phyloP scores from a whole-genome alignment of 2,888 invertebrate species.

The Linnaemya vulpina region DNA sequence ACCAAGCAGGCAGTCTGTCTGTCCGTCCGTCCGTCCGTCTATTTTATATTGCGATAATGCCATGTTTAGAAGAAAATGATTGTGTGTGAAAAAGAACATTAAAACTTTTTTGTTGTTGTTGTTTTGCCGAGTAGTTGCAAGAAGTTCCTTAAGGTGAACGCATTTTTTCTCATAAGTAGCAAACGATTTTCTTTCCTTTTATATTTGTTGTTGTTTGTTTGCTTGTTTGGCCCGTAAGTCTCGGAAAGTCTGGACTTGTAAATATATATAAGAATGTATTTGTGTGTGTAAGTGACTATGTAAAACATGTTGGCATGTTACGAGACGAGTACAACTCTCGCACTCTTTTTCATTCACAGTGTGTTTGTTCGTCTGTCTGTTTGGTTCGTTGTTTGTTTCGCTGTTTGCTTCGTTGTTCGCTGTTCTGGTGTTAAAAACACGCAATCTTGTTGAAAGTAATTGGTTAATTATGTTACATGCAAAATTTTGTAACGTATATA shows the following conservation, averaged over 20 bases:
- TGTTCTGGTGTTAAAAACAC: slow-evolving; percentile 66
- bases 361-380: background rate
- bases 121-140: slow-evolving; percentile 36
- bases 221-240: slow-evolving; percentile 10
- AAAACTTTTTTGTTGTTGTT: slow-evolving; percentile 30
- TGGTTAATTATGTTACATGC: slow-evolving; percentile 72
- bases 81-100: slow-evolving; percentile 71
- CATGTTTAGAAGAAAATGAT: slow-evolving; percentile 67
- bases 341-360: background rate
- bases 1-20: background rate
- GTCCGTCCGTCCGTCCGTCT: slow-evolving; percentile 27
- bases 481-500: slow-evolving; percentile 66
- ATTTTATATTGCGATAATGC: slow-evolving; percentile 54
- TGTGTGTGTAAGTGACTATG: slow-evolving; percentile 23
- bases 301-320: slow-evolving; percentile 30
- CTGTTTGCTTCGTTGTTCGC: slow-evolving; percentile 16
- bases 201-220: no score
- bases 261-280: background rate
- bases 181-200: background rate
- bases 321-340: slow-evolving; percentile 23
- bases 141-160: slow-evolving; percentile 60
- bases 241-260: background rate
- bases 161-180: slow-evolving; percentile 67
- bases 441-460: slow-evolving; percentile 71
- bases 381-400: background rate